These are phyloP conservation scores for Brevipalpus yothersi DNA, from an alignment of 1,140 invertebrate species.

Conservation along the genomic window DNA sequence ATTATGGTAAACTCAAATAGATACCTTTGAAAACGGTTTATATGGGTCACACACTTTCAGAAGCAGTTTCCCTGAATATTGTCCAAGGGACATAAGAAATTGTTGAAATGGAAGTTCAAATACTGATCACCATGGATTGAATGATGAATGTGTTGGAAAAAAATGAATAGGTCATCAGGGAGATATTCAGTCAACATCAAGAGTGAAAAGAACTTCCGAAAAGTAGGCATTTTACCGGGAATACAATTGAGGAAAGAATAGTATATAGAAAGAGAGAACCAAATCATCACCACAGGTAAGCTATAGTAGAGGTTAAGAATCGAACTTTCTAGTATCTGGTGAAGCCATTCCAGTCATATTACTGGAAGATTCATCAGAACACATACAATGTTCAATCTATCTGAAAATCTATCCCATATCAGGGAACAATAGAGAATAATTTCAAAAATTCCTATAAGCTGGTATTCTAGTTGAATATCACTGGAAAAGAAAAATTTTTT, in stretches of 20 bases:
- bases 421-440: too few relatives aligned
- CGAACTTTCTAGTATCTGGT: not conserved
- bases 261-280: not conserved
- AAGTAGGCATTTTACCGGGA: not conserved
- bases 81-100: constrained; percentile 55
- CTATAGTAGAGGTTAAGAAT: not conserved
- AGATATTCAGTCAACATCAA: too few relatives aligned
- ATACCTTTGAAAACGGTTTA: constrained; percentile 56
- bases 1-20: not conserved
- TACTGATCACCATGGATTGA: constrained; percentile 58
- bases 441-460: too few relatives aligned
- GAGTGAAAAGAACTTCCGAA: not conserved
- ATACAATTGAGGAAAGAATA: not conserved
- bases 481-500: too few relatives aligned
- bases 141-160: constrained; percentile 46
- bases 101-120: constrained; percentile 60
- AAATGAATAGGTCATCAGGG: not conserved
- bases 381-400: too few relatives aligned
- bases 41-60: constrained; percentile 73
- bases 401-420: too few relatives aligned
- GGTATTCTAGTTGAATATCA: too few relatives aligned
- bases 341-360: too few relatives aligned
- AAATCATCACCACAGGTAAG: not conserved
- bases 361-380: too few relatives aligned
- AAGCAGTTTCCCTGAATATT: constrained; percentile 48